phyloP scores from a whole-genome alignment of 1,140 invertebrate species.

The Diorhabda elongata region DNA sequence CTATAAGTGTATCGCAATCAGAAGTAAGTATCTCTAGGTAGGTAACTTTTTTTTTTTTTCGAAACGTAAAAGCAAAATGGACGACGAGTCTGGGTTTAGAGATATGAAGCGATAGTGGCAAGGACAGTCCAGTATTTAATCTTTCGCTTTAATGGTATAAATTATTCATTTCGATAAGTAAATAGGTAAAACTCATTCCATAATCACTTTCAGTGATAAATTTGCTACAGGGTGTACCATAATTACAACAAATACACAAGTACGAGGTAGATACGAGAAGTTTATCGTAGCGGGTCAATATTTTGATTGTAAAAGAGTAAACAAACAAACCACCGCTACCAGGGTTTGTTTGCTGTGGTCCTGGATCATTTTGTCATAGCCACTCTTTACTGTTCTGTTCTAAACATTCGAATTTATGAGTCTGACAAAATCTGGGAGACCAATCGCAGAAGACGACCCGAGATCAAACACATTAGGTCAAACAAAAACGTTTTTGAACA shows the following conservation, averaged over 20 bases:
- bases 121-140: constrained; percentile 35
- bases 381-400: no score
- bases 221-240: constrained; percentile 9
- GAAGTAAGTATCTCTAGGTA: constrained; percentile 32
- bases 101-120: constrained; percentile 36
- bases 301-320: no score
- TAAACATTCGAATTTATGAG: no score
- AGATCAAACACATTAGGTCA: no score
- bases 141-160: constrained; percentile 37
- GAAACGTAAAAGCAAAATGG: constrained; percentile 26
- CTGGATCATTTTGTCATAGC: no score
- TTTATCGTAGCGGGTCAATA: no score
- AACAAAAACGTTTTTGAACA: no score
- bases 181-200: constrained; percentile 39
- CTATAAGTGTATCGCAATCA: constrained; percentile 32
- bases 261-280: no score
- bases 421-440: no score
- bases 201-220: constrained; percentile 29
- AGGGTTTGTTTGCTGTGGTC: no score
- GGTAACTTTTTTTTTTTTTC: constrained; percentile 25
- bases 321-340: no score
- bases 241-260: background rate
- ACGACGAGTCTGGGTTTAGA: constrained; percentile 28
- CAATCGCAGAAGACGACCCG: no score
- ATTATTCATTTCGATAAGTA: constrained; percentile 37